Conservation (phyloP, 1,140 invertebrate species). For the Halyomorpha halys region DNA sequence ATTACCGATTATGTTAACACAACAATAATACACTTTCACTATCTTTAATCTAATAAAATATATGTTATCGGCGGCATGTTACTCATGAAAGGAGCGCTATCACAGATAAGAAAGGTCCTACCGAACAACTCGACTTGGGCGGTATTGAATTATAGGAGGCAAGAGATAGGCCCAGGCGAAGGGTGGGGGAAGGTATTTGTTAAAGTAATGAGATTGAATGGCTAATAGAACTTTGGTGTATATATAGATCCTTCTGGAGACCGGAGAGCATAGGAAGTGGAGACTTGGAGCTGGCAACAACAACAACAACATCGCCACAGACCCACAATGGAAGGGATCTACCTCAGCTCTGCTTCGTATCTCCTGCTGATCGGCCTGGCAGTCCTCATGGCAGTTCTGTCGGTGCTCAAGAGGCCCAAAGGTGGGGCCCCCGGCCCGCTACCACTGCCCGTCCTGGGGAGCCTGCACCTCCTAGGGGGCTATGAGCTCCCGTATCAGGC, state of each 20-base stretch:
- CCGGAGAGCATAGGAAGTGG: constrained; percentile 25
- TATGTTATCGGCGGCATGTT: too few relatives aligned
- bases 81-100: too few relatives aligned
- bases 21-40: too few relatives aligned
- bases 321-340: constrained; percentile 24
- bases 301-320: neutral
- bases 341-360: constrained; percentile 26
- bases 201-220: constrained; percentile 26
- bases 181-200: constrained; percentile 23
- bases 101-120: too few relatives aligned
- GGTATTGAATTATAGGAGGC: too few relatives aligned
- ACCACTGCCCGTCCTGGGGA: constrained; percentile 49
- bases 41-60: too few relatives aligned
- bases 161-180: neutral
- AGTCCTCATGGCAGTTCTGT: neutral
- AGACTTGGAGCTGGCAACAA: constrained; percentile 23
- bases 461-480: constrained; percentile 46
- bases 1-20: too few relatives aligned
- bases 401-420: neutral
- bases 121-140: too few relatives aligned
- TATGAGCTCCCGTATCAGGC: constrained; percentile 54
- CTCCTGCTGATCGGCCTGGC: constrained; percentile 23
- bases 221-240: constrained; percentile 7
- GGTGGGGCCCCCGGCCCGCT: constrained; percentile 41
- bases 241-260: constrained; percentile 24